Conservation (phyloP, 2,113 vertebrate species). For the Rallus limicola region DNA sequence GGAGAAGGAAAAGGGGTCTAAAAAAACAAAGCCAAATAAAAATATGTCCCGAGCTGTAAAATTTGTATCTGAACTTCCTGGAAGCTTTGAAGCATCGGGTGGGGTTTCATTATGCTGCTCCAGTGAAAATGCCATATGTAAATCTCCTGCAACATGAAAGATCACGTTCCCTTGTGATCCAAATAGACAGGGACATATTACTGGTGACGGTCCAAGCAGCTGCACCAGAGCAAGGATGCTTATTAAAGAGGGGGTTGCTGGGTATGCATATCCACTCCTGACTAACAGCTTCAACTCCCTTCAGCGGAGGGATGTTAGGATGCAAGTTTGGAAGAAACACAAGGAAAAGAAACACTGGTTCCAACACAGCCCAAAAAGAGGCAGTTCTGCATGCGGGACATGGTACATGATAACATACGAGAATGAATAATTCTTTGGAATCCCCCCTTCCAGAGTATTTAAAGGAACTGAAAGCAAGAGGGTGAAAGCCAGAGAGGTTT, state of each 20-base stretch:
- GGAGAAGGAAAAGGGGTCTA: not conserved
- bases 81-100: conserved; percentile 20
- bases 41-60: not conserved
- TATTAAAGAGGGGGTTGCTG: not conserved
- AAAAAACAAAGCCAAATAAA: conserved; percentile 10
- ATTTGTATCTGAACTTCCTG: conserved; percentile 37
- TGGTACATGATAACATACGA: not conserved
- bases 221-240: conserved; percentile 12
- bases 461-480: not conserved
- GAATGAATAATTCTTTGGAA: not conserved
- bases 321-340: not conserved
- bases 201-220: conserved; percentile 34
- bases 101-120: not conserved
- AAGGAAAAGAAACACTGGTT: not conserved
- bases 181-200: not conserved
- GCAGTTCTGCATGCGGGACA: not conserved
- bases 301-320: not conserved
- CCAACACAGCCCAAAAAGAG: not conserved
- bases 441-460: not conserved
- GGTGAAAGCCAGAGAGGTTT: not conserved
- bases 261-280: not conserved
- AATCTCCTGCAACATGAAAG: conserved; percentile 37
- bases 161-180: not conserved
- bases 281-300: not conserved
- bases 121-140: conserved; percentile 35